These are phyloP conservation scores for Agriotes lineatus DNA, from an alignment of 2,888 invertebrate genomes.

Conservation along the genomic window DNA sequence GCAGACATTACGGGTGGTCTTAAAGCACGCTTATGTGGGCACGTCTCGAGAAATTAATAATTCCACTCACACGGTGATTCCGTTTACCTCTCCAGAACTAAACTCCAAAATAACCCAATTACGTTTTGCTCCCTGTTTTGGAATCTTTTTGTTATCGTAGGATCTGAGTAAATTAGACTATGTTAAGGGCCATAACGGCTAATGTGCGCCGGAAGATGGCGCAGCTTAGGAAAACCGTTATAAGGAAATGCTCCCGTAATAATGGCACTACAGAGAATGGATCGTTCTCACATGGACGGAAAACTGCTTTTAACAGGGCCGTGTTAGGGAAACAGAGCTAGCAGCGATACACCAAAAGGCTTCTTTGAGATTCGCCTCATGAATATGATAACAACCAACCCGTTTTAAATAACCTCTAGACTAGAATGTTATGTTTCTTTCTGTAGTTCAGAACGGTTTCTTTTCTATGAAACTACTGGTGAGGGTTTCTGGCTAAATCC, in stretches of 20 bases:
- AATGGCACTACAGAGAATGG: slow-evolving; percentile 38
- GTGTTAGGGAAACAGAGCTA: slow-evolving; percentile 21
- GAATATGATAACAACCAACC: slow-evolving; percentile 26
- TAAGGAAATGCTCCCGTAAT: slow-evolving; percentile 38
- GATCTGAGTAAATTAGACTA: slow-evolving; percentile 37
- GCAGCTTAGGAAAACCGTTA: slow-evolving; percentile 42
- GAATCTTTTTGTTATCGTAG: slow-evolving; percentile 34
- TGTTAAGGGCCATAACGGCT: slow-evolving; percentile 35
- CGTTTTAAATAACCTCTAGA: slow-evolving; percentile 9
- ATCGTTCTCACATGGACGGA: slow-evolving; percentile 38
- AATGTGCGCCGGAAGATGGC: slow-evolving; percentile 36
- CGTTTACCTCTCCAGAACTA: slow-evolving; percentile 13
- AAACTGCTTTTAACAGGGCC: slow-evolving; percentile 33
- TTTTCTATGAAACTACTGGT: no score
- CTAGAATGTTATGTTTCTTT: neutral
- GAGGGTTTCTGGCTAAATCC: no score
- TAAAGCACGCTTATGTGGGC: no score
- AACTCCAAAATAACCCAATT: slow-evolving; percentile 27
- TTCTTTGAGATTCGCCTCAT: slow-evolving; percentile 30
- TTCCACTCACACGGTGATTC: slow-evolving; percentile 9
- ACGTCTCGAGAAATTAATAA: slow-evolving; percentile 1
- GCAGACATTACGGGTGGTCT: no score
- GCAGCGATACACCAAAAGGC: slow-evolving; percentile 24
- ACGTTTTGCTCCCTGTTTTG: slow-evolving; percentile 25
- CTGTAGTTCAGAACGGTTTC: neutral